phyloP scores from a whole-genome alignment of 2,113 vertebrate species.

The Arvicanthis niloticus region DNA sequence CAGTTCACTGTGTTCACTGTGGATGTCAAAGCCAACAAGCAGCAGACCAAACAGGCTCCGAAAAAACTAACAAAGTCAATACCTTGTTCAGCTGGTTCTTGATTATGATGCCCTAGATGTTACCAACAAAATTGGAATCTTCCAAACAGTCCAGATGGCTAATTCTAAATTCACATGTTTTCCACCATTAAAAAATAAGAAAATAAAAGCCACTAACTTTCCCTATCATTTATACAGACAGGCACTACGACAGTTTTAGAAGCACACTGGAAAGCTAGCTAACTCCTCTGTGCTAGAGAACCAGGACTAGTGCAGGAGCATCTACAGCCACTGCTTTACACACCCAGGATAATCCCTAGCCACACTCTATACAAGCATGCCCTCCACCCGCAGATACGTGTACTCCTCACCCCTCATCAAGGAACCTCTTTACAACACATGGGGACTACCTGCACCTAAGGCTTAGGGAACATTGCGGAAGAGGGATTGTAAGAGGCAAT shows the following conservation, averaged over 20 bases:
- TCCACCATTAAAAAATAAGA: neutral
- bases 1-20: neutral
- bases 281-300: neutral
- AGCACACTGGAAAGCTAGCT: neutral
- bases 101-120: neutral
- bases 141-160: neutral
- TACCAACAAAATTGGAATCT: neutral
- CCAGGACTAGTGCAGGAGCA: neutral
- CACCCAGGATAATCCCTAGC: neutral
- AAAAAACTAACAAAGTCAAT: neutral
- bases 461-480: neutral
- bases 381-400: neutral
- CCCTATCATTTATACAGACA: neutral
- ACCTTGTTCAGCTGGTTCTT: neutral
- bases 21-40: neutral
- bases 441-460: neutral
- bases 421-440: neutral
- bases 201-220: neutral
- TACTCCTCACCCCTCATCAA: neutral
- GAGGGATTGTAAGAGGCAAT: neutral
- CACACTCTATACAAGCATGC: neutral
- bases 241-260: neutral
- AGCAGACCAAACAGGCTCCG: neutral
- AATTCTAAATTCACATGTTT: neutral
- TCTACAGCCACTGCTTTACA: neutral